Evolutionary conservation across 2,888 invertebrate genomes (phyloP), one percentile per base, ranked within the genome.

Genomic region (Drosophila aldrichi): DNA sequence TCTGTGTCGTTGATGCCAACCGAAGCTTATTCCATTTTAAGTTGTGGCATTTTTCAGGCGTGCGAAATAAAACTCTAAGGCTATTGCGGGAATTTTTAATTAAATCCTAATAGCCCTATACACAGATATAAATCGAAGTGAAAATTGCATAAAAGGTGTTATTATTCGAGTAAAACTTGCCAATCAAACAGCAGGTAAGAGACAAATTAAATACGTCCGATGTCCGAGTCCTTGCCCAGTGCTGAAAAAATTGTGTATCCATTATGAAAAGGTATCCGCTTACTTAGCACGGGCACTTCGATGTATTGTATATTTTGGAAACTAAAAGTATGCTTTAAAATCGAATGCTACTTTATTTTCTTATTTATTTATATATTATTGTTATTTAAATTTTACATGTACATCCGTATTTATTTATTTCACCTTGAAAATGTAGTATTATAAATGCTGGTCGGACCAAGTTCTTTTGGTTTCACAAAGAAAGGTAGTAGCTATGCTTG

Each of bases 21-120:
- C 65, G 73, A 82, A 86, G 82, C 82, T 86, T 57, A 86, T 81
- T 83, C 64, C 62, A 32, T 75, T 74, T 65, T 62, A 60, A 81
- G 78, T 75, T 84, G 80, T 85, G 86, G 81, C 72, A 84, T 81
- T 85, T 85, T 88, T 76, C 70, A 88, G 85, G 72, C 84, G 82
- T 78, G 70, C 58, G 49, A 73, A 74, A n/a, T n/a, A 56, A 59
- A 84, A 72, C 67, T 79, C 59, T 36, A 44, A 52, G 54, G 41
- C 59, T 60, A 43, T 44, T 68, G 14, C 29, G n/a, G n/a, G 62
- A 51, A 29, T 58, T 43, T 77, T 63, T 12, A 54, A 63, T 44
- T 16, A 58, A 77, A 63, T 43, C 43, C 20, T 12, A 25, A 51
- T 6, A 64, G 8, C 25, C 20, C n/a, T 10, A n/a, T 9, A 20